A percentile compares a stretch with the other conserved stretches of the same genome.
Evolutionary conservation across 2,888 invertebrate genomes (phyloP).

Genomic region (Elmis aenea): DNA sequence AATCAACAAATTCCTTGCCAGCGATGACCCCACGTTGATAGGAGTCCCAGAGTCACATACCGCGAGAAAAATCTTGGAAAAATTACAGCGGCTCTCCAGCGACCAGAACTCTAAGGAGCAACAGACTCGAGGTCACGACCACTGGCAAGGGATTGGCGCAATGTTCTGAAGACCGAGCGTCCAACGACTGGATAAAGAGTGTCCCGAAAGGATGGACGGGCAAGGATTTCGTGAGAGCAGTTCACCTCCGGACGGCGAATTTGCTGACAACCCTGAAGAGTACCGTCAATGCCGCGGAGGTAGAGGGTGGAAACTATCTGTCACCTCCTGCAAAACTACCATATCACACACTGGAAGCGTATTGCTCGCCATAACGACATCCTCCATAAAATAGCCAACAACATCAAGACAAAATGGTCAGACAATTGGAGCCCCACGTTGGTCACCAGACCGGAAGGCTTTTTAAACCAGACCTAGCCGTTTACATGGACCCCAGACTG

Average conservation of each 20-base stretch:
- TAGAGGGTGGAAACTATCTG: slow-evolving; percentile 17
- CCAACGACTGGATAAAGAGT: slow-evolving; percentile 6
- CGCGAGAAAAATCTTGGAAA: no score
- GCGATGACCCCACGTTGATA: no score
- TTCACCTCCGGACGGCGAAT: slow-evolving; percentile 24
- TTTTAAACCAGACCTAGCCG: background rate
- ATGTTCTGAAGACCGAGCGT: background rate
- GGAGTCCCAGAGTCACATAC: no score
- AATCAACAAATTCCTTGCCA: no score
- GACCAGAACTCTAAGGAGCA: no score
- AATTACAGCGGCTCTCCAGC: no score
- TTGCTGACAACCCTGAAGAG: slow-evolving; percentile 20
- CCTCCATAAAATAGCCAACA: no score
- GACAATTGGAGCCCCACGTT: background rate
- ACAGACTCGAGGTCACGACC: no score
- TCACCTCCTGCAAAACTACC: slow-evolving; percentile 24
- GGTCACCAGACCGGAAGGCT: background rate
- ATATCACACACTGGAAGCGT: slow-evolving; percentile 19
- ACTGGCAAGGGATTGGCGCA: slow-evolving; percentile 10
- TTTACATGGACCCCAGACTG: background rate
- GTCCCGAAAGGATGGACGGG: slow-evolving; percentile 26
- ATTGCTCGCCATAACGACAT: slow-evolving; percentile 13
- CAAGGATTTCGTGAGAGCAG: slow-evolving; percentile 21
- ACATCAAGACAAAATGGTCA: no score
- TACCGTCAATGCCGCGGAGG: slow-evolving; percentile 19